Evolutionary conservation across 2,113 vertebrate genomes (phyloP), one percentile per base, ranked within the genome.

Genomic region (Caracal caracal): DNA sequence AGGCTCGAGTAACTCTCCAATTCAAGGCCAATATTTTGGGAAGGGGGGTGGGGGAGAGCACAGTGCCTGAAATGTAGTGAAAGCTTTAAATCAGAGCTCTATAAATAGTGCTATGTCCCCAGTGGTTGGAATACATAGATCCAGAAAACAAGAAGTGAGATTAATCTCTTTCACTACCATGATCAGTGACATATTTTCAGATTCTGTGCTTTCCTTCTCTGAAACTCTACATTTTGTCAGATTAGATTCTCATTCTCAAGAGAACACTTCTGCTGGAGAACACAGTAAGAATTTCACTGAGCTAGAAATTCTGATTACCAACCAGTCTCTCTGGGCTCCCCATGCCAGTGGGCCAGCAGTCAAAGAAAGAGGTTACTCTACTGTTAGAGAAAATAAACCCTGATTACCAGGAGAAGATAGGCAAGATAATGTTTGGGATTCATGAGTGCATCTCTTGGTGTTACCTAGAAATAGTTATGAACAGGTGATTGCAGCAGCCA

Each of bases 201-300:
- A 75, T 66, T 82, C 71, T 75, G 56, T 81, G 49, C 30, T 88
- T 75, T 78, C 35, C 35, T n/a, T 75, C 53, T 75, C 40, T 92
- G 76, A 65, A 88, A 56, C 33, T 88, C 92, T 37, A 49, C 83
- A 24, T 51, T 33, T 88, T 73, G 76, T 51, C 43, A 75, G 68
- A 66, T 92, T 75, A 88, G 47, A 66, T 66, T 75, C 49, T 92
- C n/a, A 35, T 92, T 82, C 65, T 73, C 35, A 88, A 88, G 66
- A 66, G n/a, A 79, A 40, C 26, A 49, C 63, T 56, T 86, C 35
- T 43, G 15, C 37, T 56, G 85, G 49, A 35, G 9, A 82, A 75
- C 1, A 47, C 53, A 61, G 70, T n/a, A 73, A 87, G 88, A 86
- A 86, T 92, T 81, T 79, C 47, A 37, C 43, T 65, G 35, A 81